Percentiles rank a stretch among this genome's conserved stretches.
These are phyloP conservation scores for Bombus vancouverensis DNA, from an alignment of 1,140 invertebrate genomes.

Conservation along the genomic window DNA sequence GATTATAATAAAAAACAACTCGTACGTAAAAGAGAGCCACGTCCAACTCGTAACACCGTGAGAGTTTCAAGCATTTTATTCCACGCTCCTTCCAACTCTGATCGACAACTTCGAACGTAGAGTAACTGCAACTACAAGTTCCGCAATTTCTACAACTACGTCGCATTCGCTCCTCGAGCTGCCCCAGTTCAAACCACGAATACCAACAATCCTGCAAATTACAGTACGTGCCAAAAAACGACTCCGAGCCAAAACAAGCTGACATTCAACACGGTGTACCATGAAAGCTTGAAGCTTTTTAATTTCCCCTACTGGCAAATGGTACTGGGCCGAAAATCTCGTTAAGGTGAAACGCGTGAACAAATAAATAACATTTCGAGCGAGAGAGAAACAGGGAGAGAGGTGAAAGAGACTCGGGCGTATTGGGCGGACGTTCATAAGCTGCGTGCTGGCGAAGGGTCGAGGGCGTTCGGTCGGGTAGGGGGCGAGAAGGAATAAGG, in stretches of 20 bases:
- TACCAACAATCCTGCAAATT: neutral
- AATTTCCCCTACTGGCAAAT: constrained; percentile 1
- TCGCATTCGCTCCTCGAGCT: too few relatives aligned
- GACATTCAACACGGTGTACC: too few relatives aligned
- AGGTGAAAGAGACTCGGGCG: constrained; percentile 9
- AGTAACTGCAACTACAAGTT: too few relatives aligned
- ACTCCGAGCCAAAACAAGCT: neutral
- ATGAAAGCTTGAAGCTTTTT: neutral
- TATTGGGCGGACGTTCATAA: constrained; percentile 52
- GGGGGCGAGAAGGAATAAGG: constrained; percentile 55
- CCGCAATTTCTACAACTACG: too few relatives aligned
- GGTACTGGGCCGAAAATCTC: constrained; percentile 7
- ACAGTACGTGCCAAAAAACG: neutral
- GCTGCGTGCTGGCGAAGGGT: constrained; percentile 26
- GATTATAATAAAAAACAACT: too few relatives aligned
- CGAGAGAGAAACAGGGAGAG: neutral
- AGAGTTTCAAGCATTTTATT: too few relatives aligned
- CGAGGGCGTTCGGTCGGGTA: constrained; percentile 10
- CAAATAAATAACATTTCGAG: constrained; percentile 55
- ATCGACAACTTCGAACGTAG: too few relatives aligned
- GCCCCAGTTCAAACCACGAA: too few relatives aligned
- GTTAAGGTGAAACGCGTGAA: constrained; percentile 43
- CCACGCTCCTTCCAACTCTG: too few relatives aligned
- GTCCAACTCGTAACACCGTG: too few relatives aligned
- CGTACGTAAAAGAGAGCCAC: too few relatives aligned